Percentiles rank a stretch among this genome's conserved stretches.
Conservation (phyloP, 1,140 invertebrate species). For the Delia radicum region DNA sequence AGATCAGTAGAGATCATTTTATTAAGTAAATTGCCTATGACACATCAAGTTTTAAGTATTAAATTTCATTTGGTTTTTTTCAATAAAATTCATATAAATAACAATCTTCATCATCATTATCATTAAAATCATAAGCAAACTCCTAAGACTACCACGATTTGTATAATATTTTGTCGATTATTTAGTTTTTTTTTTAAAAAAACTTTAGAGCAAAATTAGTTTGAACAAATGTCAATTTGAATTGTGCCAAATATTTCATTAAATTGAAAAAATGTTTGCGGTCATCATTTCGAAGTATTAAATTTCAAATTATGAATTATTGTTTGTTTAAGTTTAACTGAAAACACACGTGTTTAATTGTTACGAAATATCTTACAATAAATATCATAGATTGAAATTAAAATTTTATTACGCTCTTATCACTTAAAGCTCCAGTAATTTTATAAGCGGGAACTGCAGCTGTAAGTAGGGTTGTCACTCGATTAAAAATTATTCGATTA, state of each 20-base stretch:
- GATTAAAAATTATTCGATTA: too few species aligned
- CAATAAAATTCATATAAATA: neutral
- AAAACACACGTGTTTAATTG: neutral
- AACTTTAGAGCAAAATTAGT: too few species aligned
- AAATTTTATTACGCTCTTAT: neutral
- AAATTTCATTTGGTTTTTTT: neutral
- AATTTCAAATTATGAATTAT: neutral
- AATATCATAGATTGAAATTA: neutral
- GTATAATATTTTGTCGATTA: neutral
- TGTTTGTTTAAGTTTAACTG: neutral
- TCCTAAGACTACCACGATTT: neutral
- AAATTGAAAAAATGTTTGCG: neutral
- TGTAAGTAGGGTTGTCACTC: too few species aligned
- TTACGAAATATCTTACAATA: neutral
- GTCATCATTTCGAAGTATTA: neutral
- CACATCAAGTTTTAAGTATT: neutral
- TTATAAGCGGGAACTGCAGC: too few species aligned
- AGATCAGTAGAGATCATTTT: neutral
- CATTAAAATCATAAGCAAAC: neutral
- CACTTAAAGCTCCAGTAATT: neutral
- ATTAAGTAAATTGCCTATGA: neutral
- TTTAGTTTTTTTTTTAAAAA: neutral
- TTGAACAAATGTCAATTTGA: neutral
- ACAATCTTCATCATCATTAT: neutral
- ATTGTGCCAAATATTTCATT: neutral